These are phyloP conservation scores for Plagodis dolabraria DNA, from an alignment of 2,888 invertebrate species.

Conservation along the genomic window DNA sequence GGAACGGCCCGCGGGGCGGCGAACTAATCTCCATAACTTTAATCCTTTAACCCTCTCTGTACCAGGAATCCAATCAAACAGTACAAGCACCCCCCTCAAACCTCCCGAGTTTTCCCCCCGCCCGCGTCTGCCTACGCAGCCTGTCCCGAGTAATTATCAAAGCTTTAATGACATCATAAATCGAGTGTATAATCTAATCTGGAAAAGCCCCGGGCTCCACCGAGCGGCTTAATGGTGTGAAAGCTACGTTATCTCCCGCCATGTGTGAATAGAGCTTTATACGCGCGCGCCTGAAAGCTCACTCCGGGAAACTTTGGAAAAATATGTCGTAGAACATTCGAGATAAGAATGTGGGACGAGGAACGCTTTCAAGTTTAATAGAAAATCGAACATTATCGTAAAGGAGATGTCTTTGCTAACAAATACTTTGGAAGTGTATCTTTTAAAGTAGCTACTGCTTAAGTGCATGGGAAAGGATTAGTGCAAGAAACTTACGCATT, in stretches of 20 bases:
- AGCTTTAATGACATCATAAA: conserved; percentile 86
- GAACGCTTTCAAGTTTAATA: conserved; percentile 84
- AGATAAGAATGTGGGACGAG: conserved; percentile 84
- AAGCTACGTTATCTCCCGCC: conserved; percentile 85
- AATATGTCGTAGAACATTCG: conserved; percentile 83
- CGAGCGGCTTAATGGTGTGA: conserved; percentile 85
- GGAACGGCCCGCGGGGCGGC: conserved; percentile 78
- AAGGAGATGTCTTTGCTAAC: conserved; percentile 83
- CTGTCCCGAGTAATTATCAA: conserved; percentile 86
- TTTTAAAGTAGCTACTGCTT: conserved; percentile 54
- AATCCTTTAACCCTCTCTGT: conserved; percentile 83
- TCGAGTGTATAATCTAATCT: conserved; percentile 86
- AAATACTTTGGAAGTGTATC: conserved; percentile 77
- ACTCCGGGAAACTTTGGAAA: conserved; percentile 84
- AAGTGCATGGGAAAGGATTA: conserved; percentile 39
- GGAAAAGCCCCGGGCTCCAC: conserved; percentile 85
- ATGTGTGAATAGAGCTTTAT: conserved; percentile 85
- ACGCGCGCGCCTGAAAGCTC: conserved; percentile 83
- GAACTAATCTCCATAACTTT: conserved; percentile 85
- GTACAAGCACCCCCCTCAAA: conserved; percentile 69
- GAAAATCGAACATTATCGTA: conserved; percentile 85
- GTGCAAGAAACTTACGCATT: conserved; percentile 27
- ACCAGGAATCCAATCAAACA: conserved; percentile 85
- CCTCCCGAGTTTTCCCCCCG: conserved; percentile 55
- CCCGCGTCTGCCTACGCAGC: conserved; percentile 78